phyloP scores from a whole-genome alignment of 2,888 invertebrate species.

The Kuschelorhynchus macadamiae region DNA sequence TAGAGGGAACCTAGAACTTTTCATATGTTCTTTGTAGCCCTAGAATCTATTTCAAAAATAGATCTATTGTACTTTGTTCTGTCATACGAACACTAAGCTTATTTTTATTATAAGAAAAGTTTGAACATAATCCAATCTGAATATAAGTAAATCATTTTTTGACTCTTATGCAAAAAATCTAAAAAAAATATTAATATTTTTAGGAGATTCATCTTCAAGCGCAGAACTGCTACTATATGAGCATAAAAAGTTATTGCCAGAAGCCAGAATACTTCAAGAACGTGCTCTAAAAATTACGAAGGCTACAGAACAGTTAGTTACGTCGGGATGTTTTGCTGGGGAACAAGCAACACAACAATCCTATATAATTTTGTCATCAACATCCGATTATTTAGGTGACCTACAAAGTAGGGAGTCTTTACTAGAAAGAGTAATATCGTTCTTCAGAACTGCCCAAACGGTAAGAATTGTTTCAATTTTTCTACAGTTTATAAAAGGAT shows the following conservation, averaged over 20 bases:
- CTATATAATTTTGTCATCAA: constrained; percentile 76
- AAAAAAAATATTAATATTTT: constrained; percentile 51
- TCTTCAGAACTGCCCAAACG: constrained; percentile 79
- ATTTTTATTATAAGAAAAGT: no score
- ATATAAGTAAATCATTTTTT: no score
- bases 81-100: no score
- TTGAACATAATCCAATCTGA: no score
- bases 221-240: constrained; percentile 79
- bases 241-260: constrained; percentile 78
- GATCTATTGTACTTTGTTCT: no score
- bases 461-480: constrained; percentile 64
- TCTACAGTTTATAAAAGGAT: background rate
- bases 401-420: constrained; percentile 80
- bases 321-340: constrained; percentile 79
- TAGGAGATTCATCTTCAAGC: constrained; percentile 80
- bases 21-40: no score
- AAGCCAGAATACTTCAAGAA: constrained; percentile 82
- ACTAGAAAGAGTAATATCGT: constrained; percentile 77
- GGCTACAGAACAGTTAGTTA: constrained; percentile 82
- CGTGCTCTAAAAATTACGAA: constrained; percentile 82
- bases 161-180: no score
- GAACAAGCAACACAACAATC: constrained; percentile 78
- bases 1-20: no score
- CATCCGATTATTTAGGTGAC: constrained; percentile 79
- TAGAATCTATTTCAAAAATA: no score